Percentiles rank a stretch among this genome's conserved stretches.
Evolutionary conservation across 2,888 invertebrate species (phyloP).

Genomic region (Mythimna pallens): DNA sequence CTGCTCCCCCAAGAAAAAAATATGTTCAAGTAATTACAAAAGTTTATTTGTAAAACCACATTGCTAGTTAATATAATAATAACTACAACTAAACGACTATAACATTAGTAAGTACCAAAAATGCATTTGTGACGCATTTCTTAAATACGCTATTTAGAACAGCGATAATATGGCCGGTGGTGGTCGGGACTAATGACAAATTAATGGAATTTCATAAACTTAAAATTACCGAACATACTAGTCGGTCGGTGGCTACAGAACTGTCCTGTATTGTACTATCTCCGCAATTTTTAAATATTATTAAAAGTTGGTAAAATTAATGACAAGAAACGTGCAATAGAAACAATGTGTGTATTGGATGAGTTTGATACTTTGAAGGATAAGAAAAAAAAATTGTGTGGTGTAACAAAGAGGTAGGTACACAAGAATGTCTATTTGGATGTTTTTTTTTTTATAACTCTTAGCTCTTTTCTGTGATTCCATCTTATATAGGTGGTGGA

Average conservation of each 20-base stretch:
- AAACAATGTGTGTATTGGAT: conserved; percentile 81
- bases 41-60: not conserved
- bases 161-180: conserved; percentile 74
- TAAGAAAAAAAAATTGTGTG: conserved; percentile 68
- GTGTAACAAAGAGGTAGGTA: conserved; percentile 77
- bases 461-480: too few relatives aligned
- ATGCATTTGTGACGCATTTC: conserved; percentile 80
- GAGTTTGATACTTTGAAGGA: conserved; percentile 52
- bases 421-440: too few relatives aligned
- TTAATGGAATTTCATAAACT: conserved; percentile 77
- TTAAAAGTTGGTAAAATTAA: conserved; percentile 37
- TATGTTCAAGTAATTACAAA: not conserved
- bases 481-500: not conserved
- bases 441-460: too few relatives aligned
- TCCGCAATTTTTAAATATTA: conserved; percentile 29
- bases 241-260: conserved; percentile 64
- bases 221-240: conserved; percentile 73
- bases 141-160: conserved; percentile 81
- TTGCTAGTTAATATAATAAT: conserved; percentile 36
- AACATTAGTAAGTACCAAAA: conserved; percentile 66
- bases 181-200: conserved; percentile 79
- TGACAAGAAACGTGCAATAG: conserved; percentile 18
- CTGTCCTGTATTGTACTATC: conserved; percentile 67
- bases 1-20: too few relatives aligned
- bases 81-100: conserved; percentile 53